A percentile compares a stretch with the other conserved stretches of the same genome.
phyloP scores from a whole-genome alignment of 2,888 invertebrate species.

The Tipula lateralis region DNA sequence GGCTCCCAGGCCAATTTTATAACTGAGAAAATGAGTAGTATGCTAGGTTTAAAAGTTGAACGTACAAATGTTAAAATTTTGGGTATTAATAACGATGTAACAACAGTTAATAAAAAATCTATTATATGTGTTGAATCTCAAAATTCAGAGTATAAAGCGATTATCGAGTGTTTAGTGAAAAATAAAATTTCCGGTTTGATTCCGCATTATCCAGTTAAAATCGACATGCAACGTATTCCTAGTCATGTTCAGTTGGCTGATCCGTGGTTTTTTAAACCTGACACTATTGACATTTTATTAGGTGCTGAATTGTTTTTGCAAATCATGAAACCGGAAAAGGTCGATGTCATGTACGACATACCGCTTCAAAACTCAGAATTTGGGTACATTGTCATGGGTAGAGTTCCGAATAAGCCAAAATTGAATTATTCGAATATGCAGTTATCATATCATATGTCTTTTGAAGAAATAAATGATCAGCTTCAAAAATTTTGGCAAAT shows the following conservation, averaged over 20 bases:
- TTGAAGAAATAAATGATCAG: background rate
- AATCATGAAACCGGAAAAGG: background rate
- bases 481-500: background rate
- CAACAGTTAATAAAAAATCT: background rate
- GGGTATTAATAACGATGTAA: background rate
- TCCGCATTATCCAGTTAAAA: background rate
- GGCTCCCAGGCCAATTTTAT: background rate
- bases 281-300: background rate
- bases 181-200: background rate
- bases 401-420: background rate
- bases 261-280: background rate
- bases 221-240: background rate
- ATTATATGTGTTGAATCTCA: background rate
- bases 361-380: background rate
- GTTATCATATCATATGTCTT: background rate
- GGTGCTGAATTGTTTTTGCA: background rate
- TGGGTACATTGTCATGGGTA: background rate
- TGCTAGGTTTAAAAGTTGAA: background rate
- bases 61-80: background rate
- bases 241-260: too few relatives aligned
- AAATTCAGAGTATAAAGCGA: background rate
- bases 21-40: background rate
- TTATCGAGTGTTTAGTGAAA: too few relatives aligned
- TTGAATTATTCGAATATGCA: background rate
- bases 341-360: background rate